phyloP scores from a whole-genome alignment of 1,140 invertebrate species.

The Meloidogyne chitwoodi region DNA sequence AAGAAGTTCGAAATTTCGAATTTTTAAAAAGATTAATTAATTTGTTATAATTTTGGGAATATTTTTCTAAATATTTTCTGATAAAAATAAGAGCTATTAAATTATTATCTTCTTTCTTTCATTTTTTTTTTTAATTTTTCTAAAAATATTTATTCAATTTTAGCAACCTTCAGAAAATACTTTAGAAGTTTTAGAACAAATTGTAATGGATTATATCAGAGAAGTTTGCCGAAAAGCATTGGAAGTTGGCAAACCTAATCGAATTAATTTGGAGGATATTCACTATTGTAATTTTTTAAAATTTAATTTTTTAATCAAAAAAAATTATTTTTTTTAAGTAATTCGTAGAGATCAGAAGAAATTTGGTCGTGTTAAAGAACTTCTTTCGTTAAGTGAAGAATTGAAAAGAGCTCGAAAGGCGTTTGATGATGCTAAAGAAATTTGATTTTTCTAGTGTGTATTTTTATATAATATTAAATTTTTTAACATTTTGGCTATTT shows the following conservation, averaged over 20 bases:
- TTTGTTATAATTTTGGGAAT: too few relatives aligned
- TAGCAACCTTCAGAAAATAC: conserved; percentile 98
- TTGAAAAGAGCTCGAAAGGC: conserved; percentile 96
- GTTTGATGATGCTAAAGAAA: conserved; percentile 90
- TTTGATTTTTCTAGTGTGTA: conserved; percentile 15
- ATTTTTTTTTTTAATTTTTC: too few relatives aligned
- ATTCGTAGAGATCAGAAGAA: conserved; percentile 94
- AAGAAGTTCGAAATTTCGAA: too few relatives aligned
- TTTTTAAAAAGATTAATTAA: too few relatives aligned
- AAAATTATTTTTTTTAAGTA: conserved; percentile 71
- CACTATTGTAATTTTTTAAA: conserved; percentile 6
- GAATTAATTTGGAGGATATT: conserved; percentile 95
- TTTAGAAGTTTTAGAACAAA: conserved; percentile 91
- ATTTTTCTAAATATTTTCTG: too few relatives aligned
- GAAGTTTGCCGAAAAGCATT: conserved; percentile 78
- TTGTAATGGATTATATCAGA: conserved; percentile 91
- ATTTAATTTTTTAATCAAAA: not conserved
- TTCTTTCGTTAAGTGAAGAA: conserved; percentile 98
- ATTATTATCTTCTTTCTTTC: too few relatives aligned
- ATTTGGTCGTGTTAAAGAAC: conserved; percentile 93
- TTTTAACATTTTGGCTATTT: too few relatives aligned
- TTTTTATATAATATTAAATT: not conserved
- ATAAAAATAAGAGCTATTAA: too few relatives aligned
- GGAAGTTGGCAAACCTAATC: conserved; percentile 87
- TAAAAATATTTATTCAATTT: too few relatives aligned